These are phyloP conservation scores for Alectura lathami DNA, from an alignment of 2,113 vertebrate species.

Conservation along the genomic window DNA sequence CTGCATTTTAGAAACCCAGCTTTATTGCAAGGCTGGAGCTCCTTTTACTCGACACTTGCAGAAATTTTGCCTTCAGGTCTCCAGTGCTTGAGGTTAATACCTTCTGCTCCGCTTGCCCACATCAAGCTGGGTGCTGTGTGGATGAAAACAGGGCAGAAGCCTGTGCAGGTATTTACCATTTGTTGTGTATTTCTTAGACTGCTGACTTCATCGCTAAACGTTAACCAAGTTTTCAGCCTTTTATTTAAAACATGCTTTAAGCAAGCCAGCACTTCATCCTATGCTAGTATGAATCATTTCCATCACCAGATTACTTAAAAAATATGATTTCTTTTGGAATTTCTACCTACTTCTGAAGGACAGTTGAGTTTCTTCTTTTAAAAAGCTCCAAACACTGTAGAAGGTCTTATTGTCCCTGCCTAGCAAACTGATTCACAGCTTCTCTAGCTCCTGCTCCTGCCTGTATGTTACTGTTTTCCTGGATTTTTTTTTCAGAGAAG, in stretches of 20 bases:
- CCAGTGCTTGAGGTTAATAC: not conserved
- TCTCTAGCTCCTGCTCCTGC: not conserved
- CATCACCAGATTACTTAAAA: not conserved
- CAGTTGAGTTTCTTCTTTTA: not conserved
- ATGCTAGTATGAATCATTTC: not conserved
- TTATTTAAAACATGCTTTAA: slow-evolving; percentile 24
- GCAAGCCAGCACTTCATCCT: not conserved
- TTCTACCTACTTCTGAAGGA: not conserved
- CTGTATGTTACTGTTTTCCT: not conserved
- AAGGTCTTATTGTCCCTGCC: not conserved
- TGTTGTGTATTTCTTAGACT: slow-evolving; percentile 4
- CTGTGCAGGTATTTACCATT: slow-evolving; percentile 4
- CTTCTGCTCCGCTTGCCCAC: not conserved
- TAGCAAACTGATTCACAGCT: not conserved
- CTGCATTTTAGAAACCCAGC: not conserved
- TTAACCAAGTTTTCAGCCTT: slow-evolving; percentile 13
- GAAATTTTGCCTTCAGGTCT: not conserved
- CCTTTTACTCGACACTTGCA: not conserved
- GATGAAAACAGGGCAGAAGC: not conserved
- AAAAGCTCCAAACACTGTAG: not conserved
- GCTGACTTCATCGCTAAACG: not conserved
- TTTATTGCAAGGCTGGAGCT: not conserved
- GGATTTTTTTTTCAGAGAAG: not conserved
- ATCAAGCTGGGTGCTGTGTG: not conserved
- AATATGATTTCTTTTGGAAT: not conserved